phyloP scores from a whole-genome alignment of 2,888 invertebrate species.

The Euphydryas editha region DNA sequence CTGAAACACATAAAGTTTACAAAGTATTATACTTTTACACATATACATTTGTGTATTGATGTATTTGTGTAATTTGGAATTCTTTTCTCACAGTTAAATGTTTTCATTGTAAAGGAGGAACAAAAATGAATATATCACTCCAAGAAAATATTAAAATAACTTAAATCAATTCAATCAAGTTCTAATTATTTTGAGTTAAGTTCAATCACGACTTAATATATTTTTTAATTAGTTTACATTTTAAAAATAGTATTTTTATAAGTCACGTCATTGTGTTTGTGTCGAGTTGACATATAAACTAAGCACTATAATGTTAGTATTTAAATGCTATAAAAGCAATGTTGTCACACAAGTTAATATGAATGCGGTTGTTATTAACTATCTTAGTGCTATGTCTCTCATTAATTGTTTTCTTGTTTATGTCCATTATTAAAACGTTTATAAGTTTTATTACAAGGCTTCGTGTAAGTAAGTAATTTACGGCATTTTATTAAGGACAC shows the following conservation, averaged over 20 bases:
- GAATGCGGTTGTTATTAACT: constrained; percentile 26
- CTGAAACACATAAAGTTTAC: too few species aligned
- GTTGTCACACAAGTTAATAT: constrained; percentile 22
- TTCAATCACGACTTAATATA: too few species aligned
- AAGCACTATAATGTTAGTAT: constrained; percentile 20
- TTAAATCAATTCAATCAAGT: too few species aligned
- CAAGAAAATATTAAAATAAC: too few species aligned
- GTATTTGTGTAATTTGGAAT: too few species aligned
- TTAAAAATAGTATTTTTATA: background rate
- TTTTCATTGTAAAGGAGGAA: too few species aligned
- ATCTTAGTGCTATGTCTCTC: constrained; percentile 3
- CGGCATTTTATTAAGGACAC: background rate
- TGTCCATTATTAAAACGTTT: constrained; percentile 6
- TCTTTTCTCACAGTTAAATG: too few species aligned
- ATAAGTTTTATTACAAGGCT: background rate
- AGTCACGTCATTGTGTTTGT: background rate
- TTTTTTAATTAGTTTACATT: background rate
- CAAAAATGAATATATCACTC: too few species aligned
- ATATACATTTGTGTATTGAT: too few species aligned
- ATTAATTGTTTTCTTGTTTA: constrained; percentile 19
- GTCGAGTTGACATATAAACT: background rate
- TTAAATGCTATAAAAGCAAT: constrained; percentile 17
- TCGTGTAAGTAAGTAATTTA: background rate
- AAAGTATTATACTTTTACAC: too few species aligned
- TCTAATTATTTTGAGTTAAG: too few species aligned